Evolutionary conservation across 2,797 vertebrate genomes (phyloP), one percentile per base, ranked within the genome.

Genomic region (Gobio occitaniae): DNA sequence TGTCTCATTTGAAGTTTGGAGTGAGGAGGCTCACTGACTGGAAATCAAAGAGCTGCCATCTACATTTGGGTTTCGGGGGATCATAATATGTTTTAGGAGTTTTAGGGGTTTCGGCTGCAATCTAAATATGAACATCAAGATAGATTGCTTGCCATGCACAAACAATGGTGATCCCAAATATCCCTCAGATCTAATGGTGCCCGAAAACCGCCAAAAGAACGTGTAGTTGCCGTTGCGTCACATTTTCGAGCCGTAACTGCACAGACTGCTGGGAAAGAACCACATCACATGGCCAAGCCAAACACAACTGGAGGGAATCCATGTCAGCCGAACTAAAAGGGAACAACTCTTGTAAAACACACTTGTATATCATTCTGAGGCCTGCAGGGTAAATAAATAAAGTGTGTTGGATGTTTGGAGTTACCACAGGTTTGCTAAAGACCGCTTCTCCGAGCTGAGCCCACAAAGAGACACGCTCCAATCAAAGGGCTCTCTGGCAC

Each of bases 1-100:
- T 90, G 92, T 91, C 93, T 84, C 91, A 92, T 95, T 96, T 95
- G 94, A 96, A 93, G 95, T 94, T 91, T 90, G 86, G 88, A 92
- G 90, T 91, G 91, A 93, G 87, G 90, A 84, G 92, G 90, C 91
- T 93, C 92, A 90, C 92, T 93, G 90, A 89, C 87, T 47, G 85
- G 90, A 69, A 94, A 95, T 95, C 94, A 94, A 95, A 95, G 94
- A 91, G 85, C 90, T 93, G 92, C 90, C 91, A 91, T 93, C 91
- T 80, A 83, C 86, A 86, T 88, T 88, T 92, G 91, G 92, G 90
- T 91, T 91, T 91, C 89, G 90, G 85, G 88, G 90, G 91, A 92
- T 92, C 91, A 93, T 92, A 91, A 91, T 87, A 88, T 63, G 84
- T 89, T 93, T 90, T 78, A 65, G 85, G 91, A 91, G 89, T 89